A percentile compares a stretch with the other conserved stretches of the same genome.
Evolutionary conservation across 2,113 vertebrate genomes (phyloP).

Genomic region (Alexandromys fortis): DNA sequence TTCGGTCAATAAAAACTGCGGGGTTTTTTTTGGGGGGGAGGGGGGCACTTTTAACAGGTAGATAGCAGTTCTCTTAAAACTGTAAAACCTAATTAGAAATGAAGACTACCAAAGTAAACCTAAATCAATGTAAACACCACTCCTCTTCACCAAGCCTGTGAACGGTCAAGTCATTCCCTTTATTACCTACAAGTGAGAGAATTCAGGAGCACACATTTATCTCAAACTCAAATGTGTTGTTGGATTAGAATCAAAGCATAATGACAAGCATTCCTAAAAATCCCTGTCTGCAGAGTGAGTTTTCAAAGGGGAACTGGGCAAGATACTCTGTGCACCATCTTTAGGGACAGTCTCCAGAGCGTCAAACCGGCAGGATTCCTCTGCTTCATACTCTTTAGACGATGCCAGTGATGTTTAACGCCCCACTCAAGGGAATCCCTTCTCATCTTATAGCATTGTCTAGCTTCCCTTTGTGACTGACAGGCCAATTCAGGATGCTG

Average conservation of each 20-base stretch:
- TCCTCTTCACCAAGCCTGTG: background rate
- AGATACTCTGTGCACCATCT: background rate
- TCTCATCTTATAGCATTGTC: conserved; percentile 32
- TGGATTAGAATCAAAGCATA: conserved; percentile 66
- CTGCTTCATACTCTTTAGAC: conserved; percentile 38
- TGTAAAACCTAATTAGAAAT: conserved; percentile 58
- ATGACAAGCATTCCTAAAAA: conserved; percentile 70
- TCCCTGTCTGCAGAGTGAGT: conserved; percentile 1
- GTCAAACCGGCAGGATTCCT: background rate
- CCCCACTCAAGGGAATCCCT: conserved; percentile 3
- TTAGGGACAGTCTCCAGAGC: background rate
- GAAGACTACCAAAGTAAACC: conserved; percentile 52
- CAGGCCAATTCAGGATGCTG: conserved; percentile 51
- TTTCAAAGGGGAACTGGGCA: conserved; percentile 14
- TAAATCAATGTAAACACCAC: conserved; percentile 28
- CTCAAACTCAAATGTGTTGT: conserved; percentile 61
- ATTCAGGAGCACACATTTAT: conserved; percentile 40
- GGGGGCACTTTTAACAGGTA: conserved; percentile 26
- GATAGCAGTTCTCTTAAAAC: conserved; percentile 53
- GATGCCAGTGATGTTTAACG: background rate
- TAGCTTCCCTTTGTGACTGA: conserved; percentile 8
- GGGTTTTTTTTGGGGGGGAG: background rate
- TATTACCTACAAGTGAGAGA: conserved; percentile 62
- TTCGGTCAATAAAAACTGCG: conserved; percentile 63
- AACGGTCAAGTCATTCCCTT: conserved; percentile 16